Evolutionary conservation across 2,888 invertebrate genomes (phyloP).

Genomic region (Cremastinae sp.): DNA sequence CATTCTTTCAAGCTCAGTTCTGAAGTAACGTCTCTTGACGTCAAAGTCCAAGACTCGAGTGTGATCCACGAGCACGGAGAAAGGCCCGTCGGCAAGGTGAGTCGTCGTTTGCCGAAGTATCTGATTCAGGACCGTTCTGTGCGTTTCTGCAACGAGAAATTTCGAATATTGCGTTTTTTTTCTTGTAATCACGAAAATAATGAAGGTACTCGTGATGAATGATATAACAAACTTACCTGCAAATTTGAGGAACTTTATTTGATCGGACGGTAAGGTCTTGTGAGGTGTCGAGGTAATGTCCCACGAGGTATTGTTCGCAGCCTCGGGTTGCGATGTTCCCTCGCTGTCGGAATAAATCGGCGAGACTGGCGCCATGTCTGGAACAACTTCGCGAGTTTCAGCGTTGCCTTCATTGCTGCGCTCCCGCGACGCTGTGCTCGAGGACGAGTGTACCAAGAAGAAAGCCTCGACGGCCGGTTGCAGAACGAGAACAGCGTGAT

Average conservation of each 20-base stretch:
- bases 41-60: slow-evolving; percentile 94
- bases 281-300: slow-evolving; percentile 71
- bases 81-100: slow-evolving; percentile 92
- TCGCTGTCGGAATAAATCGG: slow-evolving; percentile 77
- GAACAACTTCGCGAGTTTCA: slow-evolving; percentile 74
- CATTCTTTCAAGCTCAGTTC: slow-evolving; percentile 91
- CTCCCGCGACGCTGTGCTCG: slow-evolving; percentile 78
- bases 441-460: slow-evolving; percentile 91
- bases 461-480: slow-evolving; percentile 95
- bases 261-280: slow-evolving; percentile 83
- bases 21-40: slow-evolving; percentile 92
- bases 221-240: slow-evolving; percentile 82
- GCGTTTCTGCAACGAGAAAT: slow-evolving; percentile 84
- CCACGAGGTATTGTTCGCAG: slow-evolving; percentile 71
- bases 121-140: slow-evolving; percentile 93
- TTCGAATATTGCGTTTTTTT: background rate
- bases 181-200: background rate
- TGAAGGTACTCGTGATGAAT: background rate
- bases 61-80: slow-evolving; percentile 92
- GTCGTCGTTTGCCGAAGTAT: slow-evolving; percentile 91
- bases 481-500: slow-evolving; percentile 92
- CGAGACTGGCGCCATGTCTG: slow-evolving; percentile 77
- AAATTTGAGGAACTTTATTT: slow-evolving; percentile 90
- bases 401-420: slow-evolving; percentile 68
- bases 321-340: slow-evolving; percentile 70